A percentile compares a stretch with the other conserved stretches of the same genome.
Conservation (phyloP, 2,113 vertebrate species). For the Dissostichus mawsoni region DNA sequence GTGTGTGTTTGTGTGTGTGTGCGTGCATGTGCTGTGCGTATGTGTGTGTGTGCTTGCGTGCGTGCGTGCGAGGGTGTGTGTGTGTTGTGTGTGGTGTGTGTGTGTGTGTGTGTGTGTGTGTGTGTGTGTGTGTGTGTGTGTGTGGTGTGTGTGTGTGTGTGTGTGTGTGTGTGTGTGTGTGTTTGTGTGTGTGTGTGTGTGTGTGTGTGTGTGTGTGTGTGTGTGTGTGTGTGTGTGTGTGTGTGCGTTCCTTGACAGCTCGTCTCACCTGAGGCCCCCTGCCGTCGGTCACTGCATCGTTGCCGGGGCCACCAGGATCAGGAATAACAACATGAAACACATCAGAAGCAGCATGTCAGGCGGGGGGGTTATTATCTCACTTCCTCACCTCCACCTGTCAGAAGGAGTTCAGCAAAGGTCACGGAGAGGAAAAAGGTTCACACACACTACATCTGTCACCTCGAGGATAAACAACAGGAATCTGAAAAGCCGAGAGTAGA, state of each 20-base stretch:
- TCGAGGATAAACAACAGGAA: neutral
- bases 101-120: too few species aligned
- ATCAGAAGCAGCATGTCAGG: constrained; percentile 70
- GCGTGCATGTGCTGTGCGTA: too few species aligned
- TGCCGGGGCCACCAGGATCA: constrained; percentile 62
- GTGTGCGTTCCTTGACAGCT: constrained; percentile 49
- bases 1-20: too few species aligned
- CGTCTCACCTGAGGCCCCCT: constrained; percentile 68
- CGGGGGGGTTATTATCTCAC: constrained; percentile 74
- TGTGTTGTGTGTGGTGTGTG: too few species aligned
- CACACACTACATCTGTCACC: constrained; percentile 6
- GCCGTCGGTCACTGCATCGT: constrained; percentile 68
- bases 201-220: neutral
- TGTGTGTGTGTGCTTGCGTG: too few species aligned
- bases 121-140: too few species aligned
- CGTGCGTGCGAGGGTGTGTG: accelerated
- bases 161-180: neutral
- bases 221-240: neutral
- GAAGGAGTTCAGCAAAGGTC: constrained; percentile 37
- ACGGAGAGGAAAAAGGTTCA: constrained; percentile 15
- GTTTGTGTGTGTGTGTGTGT: neutral
- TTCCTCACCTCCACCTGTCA: constrained; percentile 67
- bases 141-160: neutral
- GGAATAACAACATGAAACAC: constrained; percentile 76
- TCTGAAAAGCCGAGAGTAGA: too few species aligned